These are phyloP conservation scores for Caenorhabditis sp. DNA, from an alignment of 2,888 invertebrate species.

Conservation along the genomic window DNA sequence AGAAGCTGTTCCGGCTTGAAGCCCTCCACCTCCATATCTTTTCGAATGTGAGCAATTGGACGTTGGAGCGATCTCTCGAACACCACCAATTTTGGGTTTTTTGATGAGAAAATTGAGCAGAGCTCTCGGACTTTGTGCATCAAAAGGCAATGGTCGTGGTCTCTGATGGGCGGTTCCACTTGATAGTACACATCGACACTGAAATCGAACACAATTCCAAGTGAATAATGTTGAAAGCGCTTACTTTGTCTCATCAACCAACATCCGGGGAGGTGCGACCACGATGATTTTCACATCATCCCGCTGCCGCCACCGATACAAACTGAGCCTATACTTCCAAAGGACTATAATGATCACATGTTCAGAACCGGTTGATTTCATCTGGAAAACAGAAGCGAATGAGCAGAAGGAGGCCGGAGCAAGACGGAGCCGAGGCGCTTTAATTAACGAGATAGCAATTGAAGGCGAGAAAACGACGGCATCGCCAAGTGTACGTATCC, in stretches of 20 bases:
- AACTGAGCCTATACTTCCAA: slow-evolving; percentile 70
- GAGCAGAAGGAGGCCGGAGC: not conserved
- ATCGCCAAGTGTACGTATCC: slow-evolving; percentile 24
- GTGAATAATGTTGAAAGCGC: slow-evolving; percentile 6
- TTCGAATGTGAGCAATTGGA: slow-evolving; percentile 70
- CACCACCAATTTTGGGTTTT: slow-evolving; percentile 66
- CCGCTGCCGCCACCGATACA: slow-evolving; percentile 55
- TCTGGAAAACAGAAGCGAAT: not conserved
- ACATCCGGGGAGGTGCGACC: slow-evolving; percentile 71
- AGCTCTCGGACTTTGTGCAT: slow-evolving; percentile 70
- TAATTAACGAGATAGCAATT: slow-evolving; percentile 44
- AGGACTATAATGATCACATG: slow-evolving; percentile 68
- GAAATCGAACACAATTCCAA: too few relatives aligned
- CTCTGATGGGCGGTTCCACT: slow-evolving; percentile 73
- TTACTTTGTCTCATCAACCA: slow-evolving; percentile 70
- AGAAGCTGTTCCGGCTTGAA: slow-evolving; percentile 68
- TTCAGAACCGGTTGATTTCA: not conserved
- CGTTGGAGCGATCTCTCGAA: slow-evolving; percentile 71
- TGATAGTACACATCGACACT: slow-evolving; percentile 74
- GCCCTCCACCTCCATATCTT: slow-evolving; percentile 72
- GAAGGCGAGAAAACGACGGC: slow-evolving; percentile 22
- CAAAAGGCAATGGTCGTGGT: slow-evolving; percentile 69
- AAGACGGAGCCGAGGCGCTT: slow-evolving; percentile 4
- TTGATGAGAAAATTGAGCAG: slow-evolving; percentile 59
- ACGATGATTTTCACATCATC: slow-evolving; percentile 58